A percentile compares a stretch with the other conserved stretches of the same genome.
Conservation (phyloP, 2,888 invertebrate species). For the Oasisia sp. region DNA sequence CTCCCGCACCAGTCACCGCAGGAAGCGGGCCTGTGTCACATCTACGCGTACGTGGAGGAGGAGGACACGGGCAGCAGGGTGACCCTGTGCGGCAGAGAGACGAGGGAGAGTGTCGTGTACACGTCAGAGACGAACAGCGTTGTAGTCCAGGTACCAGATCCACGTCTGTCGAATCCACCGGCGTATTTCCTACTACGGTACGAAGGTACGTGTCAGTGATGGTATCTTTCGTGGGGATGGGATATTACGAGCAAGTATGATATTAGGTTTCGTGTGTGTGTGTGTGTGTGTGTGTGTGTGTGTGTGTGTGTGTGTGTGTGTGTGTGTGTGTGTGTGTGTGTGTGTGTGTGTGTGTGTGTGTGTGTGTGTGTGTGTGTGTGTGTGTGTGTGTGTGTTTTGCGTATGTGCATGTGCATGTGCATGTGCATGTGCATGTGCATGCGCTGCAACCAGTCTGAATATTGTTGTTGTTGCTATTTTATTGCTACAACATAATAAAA, state of each 20-base stretch:
- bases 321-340: not conserved
- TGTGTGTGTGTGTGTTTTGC: not conserved
- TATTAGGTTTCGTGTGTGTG: not conserved
- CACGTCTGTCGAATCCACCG: constrained; percentile 24
- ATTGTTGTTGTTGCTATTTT: not conserved
- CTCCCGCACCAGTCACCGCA: constrained; percentile 26
- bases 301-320: not conserved
- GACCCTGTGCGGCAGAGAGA: constrained; percentile 30
- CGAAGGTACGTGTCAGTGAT: constrained; percentile 24
- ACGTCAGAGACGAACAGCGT: constrained; percentile 37
- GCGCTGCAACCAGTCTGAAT: not conserved
- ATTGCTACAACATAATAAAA: too few relatives aligned
- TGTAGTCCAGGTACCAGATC: constrained; percentile 32
- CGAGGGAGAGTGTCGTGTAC: constrained; percentile 30
- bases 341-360: not conserved
- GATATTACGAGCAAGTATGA: not conserved
- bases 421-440: not conserved
- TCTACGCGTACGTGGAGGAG: constrained; percentile 35
- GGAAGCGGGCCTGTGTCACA: constrained; percentile 37
- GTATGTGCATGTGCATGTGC: not conserved
- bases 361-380: not conserved
- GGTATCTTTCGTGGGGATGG: not conserved
- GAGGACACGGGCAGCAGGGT: not conserved
- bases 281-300: not conserved
- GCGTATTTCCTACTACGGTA: constrained; percentile 32